Evolutionary conservation across 2,888 invertebrate species (phyloP).

Genomic region (Platynereis dumerilii): DNA sequence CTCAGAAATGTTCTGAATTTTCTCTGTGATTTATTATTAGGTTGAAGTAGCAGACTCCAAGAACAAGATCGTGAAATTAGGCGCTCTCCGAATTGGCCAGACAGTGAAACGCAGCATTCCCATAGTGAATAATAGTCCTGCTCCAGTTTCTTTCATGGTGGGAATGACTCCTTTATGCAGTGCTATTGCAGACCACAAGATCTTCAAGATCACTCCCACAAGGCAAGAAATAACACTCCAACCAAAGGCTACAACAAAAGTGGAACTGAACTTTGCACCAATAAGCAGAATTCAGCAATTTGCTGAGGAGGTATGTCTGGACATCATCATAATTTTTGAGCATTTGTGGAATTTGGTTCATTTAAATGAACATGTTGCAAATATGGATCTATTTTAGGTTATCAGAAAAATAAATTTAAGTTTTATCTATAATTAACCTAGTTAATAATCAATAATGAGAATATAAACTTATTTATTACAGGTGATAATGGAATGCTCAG

Average conservation of each 20-base stretch:
- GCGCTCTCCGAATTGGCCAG: constrained; percentile 56
- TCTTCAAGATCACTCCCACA: constrained; percentile 51
- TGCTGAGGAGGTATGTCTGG: constrained; percentile 57
- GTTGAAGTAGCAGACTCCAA: constrained; percentile 60
- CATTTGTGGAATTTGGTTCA: background rate
- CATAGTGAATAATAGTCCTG: constrained; percentile 61
- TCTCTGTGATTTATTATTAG: constrained; percentile 42
- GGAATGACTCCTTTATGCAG: constrained; percentile 54
- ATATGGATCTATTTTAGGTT: no score
- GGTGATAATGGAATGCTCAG: constrained; percentile 67
- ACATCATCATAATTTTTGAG: background rate
- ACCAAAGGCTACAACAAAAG: constrained; percentile 53
- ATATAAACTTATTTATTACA: no score
- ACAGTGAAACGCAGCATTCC: constrained; percentile 52
- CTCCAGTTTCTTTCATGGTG: constrained; percentile 57
- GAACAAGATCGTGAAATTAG: constrained; percentile 59
- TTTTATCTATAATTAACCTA: no score
- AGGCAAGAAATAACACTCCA: constrained; percentile 50
- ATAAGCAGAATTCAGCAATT: constrained; percentile 59
- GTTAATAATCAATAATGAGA: no score
- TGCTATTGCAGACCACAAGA: constrained; percentile 50
- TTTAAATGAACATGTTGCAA: no score
- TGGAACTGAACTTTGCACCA: constrained; percentile 58
- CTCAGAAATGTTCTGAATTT: no score
- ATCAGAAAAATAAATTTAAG: no score